Evolutionary conservation across 2,797 vertebrate genomes (phyloP).

Genomic region (Myripristis jacobus): DNA sequence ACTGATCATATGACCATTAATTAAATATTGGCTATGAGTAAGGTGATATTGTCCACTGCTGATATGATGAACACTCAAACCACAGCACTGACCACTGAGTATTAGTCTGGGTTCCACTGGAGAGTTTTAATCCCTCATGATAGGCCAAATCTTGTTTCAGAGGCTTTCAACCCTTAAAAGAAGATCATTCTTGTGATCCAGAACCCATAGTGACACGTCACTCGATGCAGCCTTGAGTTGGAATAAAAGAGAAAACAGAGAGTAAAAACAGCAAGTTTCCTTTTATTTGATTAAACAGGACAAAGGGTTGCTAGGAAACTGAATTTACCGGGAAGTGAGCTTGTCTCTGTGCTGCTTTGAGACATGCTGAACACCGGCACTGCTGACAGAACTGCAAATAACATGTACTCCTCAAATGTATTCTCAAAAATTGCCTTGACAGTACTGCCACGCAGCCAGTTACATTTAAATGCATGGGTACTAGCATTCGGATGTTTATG

Average conservation of each 20-base stretch:
- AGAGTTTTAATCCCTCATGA: too few species aligned
- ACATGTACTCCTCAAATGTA: background rate
- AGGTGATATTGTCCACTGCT: too few species aligned
- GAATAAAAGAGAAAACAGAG: conserved; percentile 17
- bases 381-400: background rate
- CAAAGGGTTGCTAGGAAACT: conserved; percentile 63
- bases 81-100: too few species aligned
- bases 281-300: conserved; percentile 32
- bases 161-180: too few species aligned
- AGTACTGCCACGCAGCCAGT: background rate
- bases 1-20: too few species aligned
- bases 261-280: background rate
- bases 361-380: background rate
- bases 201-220: background rate
- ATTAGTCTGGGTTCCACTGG: too few species aligned
- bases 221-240: conserved; percentile 12
- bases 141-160: too few species aligned
- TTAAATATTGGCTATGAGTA: too few species aligned
- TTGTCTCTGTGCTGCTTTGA: conserved; percentile 7
- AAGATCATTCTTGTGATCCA: too few species aligned
- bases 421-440: too few species aligned
- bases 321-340: conserved; percentile 28
- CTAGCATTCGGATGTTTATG: conserved; percentile 11
- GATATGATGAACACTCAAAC: too few species aligned
- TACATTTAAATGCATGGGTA: conserved; percentile 6